phyloP scores from a whole-genome alignment of 2,113 vertebrate genomes.

The Anser cygnoides region DNA sequence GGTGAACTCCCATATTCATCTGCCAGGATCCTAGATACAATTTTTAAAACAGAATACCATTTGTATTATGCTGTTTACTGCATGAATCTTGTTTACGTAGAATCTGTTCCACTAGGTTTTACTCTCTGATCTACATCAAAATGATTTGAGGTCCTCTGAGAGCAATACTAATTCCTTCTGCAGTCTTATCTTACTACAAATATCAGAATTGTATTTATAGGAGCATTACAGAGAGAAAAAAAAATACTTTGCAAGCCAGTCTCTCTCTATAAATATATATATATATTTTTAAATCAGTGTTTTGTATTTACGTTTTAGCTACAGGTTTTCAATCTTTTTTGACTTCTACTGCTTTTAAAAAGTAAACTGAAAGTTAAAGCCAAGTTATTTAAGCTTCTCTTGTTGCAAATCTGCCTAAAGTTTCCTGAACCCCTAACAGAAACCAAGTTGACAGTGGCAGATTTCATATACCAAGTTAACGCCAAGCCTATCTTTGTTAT shows the following conservation, averaged over 20 bases:
- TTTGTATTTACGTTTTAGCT: neutral
- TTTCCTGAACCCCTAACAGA: neutral
- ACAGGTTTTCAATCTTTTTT: neutral
- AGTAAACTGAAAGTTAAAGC: neutral
- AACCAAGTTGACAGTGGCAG: neutral
- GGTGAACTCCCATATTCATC: fast-evolving
- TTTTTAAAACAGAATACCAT: neutral
- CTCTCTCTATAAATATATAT: too few species aligned
- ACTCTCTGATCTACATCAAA: neutral
- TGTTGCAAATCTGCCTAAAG: neutral
- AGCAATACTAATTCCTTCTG: neutral
- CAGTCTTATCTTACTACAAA: neutral
- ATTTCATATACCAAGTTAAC: neutral
- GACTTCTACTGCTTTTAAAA: neutral
- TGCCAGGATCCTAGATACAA: neutral
- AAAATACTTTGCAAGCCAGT: neutral
- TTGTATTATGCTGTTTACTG: neutral
- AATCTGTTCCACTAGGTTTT: neutral
- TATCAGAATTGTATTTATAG: neutral
- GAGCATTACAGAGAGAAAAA: neutral
- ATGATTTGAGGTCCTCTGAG: neutral
- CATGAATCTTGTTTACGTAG: neutral
- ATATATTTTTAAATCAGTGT: too few species aligned
- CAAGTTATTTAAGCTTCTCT: neutral
- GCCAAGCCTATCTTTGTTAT: neutral